A percentile compares a stretch with the other conserved stretches of the same genome.
phyloP scores from a whole-genome alignment of 2,888 invertebrate species.

The Ophonus ardosiacus region DNA sequence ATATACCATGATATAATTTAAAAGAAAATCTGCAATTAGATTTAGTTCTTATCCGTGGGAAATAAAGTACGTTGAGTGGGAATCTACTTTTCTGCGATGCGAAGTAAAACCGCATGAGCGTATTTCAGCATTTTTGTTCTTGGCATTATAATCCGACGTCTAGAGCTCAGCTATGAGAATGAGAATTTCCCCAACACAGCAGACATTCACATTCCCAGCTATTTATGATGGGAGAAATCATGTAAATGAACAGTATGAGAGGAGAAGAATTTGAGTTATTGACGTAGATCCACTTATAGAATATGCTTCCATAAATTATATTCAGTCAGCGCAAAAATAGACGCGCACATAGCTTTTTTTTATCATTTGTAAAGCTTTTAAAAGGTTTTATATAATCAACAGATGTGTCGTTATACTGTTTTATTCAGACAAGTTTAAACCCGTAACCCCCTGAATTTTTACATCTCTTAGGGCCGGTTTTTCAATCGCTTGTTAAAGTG shows the following conservation, averaged over 20 bases:
- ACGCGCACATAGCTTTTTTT: constrained; percentile 30
- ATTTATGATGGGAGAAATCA: constrained; percentile 48
- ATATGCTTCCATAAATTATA: constrained; percentile 56
- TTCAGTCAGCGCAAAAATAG: constrained; percentile 47
- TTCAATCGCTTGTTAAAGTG: no score
- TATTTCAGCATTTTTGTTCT: constrained; percentile 12
- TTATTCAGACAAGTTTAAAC: no score
- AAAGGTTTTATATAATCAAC: constrained; percentile 55
- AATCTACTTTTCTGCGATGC: neutral
- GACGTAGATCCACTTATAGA: constrained; percentile 56
- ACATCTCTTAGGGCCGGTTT: no score
- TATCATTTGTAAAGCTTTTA: constrained; percentile 47
- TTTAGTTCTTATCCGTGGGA: neutral
- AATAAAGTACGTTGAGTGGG: neutral
- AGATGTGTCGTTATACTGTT: neutral
- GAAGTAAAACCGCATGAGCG: neutral
- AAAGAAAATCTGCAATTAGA: neutral
- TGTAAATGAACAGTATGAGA: constrained; percentile 48
- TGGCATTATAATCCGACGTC: constrained; percentile 11
- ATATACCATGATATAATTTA: no score
- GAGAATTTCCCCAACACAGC: neutral
- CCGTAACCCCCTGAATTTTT: neutral
- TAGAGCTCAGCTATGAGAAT: neutral
- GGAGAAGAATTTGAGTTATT: constrained; percentile 49
- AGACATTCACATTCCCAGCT: constrained; percentile 8